Evolutionary conservation across 2,113 vertebrate genomes (phyloP).

Genomic region (Corvus moneduloides): DNA sequence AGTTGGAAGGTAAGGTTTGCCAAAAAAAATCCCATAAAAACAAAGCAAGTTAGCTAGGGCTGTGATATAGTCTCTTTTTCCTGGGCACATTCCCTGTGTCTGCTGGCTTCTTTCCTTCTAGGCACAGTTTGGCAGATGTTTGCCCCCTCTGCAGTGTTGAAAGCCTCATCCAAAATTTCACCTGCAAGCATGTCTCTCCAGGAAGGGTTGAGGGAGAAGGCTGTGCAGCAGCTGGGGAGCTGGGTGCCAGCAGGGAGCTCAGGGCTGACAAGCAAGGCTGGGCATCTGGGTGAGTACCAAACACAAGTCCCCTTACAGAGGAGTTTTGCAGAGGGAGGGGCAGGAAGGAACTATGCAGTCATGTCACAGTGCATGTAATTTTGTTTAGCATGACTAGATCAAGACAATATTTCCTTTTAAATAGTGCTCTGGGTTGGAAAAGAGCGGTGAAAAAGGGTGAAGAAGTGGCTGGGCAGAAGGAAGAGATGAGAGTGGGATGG

Average conservation of each 20-base stretch:
- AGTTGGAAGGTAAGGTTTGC: not conserved
- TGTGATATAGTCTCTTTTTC: fast-evolving
- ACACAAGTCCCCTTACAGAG: not conserved
- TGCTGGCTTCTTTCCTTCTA: not conserved
- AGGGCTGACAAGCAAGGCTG: not conserved
- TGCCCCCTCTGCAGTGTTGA: not conserved
- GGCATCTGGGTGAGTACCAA: not conserved
- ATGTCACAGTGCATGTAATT: not conserved
- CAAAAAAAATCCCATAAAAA: not conserved
- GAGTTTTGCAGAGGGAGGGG: not conserved
- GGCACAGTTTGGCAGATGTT: not conserved
- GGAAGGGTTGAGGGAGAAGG: not conserved
- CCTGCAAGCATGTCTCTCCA: not conserved
- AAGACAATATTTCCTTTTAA: not conserved
- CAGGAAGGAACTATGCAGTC: not conserved
- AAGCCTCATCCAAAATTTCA: not conserved
- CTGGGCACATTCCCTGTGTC: too few relatives aligned
- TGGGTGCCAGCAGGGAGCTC: not conserved
- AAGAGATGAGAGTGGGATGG: not conserved
- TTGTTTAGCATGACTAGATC: not conserved
- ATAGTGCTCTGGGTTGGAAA: not conserved
- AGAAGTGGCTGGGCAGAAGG: not conserved
- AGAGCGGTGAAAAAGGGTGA: not conserved
- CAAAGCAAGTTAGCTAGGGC: not conserved
- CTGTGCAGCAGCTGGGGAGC: not conserved